Percentiles rank a stretch among this genome's conserved stretches.
phyloP scores from a whole-genome alignment of 1,140 invertebrate genomes.

The Scylla paramamosain region DNA sequence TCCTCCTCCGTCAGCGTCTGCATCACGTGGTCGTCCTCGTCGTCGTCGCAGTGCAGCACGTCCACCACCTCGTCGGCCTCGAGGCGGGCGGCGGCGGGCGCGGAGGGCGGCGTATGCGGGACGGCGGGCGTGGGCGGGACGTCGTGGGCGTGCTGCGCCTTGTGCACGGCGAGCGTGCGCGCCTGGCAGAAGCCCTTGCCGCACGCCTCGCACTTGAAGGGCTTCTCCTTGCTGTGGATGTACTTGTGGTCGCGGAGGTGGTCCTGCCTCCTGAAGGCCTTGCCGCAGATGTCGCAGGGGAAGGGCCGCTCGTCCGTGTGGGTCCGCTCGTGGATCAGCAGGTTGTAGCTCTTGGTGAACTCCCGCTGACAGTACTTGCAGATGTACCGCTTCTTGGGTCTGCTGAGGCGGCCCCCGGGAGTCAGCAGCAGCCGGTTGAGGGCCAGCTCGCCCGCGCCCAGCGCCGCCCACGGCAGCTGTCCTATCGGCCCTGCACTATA shows the following conservation, averaged over 20 bases:
- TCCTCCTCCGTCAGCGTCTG: slow-evolving; percentile 58
- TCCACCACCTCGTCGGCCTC: slow-evolving; percentile 50
- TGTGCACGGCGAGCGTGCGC: slow-evolving; percentile 94
- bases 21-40: slow-evolving; percentile 58
- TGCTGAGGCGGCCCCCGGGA: slow-evolving; percentile 82
- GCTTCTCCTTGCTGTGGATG: slow-evolving; percentile 98
- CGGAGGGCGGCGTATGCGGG: not conserved
- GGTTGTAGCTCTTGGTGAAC: slow-evolving; percentile 99
- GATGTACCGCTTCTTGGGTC: slow-evolving; percentile 98
- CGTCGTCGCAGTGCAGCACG: slow-evolving; percentile 63
- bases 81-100: not conserved
- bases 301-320: slow-evolving; percentile 99
- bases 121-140: not conserved
- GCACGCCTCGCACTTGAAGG: slow-evolving; percentile 97
- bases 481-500: slow-evolving; percentile 60
- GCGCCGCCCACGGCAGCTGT: slow-evolving; percentile 68
- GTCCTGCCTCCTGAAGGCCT: slow-evolving; percentile 98
- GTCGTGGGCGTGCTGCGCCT: slow-evolving; percentile 72
- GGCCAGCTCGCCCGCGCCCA: slow-evolving; percentile 69
- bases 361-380: slow-evolving; percentile 98
- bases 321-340: slow-evolving; percentile 97
- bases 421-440: slow-evolving; percentile 72
- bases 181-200: slow-evolving; percentile 98
- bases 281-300: slow-evolving; percentile 98
- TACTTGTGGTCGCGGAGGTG: slow-evolving; percentile 98